These are phyloP conservation scores for Cheilosia pagana DNA, from an alignment of 2,888 invertebrate species.

Conservation along the genomic window DNA sequence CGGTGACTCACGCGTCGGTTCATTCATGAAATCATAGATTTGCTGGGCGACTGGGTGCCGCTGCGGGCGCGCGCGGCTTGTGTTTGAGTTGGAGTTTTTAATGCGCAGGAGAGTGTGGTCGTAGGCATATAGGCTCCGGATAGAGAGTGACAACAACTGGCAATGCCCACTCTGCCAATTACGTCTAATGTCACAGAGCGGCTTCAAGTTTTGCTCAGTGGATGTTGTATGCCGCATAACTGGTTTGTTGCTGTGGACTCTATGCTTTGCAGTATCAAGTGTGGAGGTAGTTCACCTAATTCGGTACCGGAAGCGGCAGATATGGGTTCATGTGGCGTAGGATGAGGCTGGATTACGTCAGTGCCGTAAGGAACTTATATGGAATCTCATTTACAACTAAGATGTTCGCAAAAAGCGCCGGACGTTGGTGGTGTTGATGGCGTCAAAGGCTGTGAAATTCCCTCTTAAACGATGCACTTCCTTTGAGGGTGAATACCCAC, in stretches of 20 bases:
- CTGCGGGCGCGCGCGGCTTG: conserved; percentile 15
- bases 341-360: conserved; percentile 7
- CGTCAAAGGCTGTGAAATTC: too few relatives aligned
- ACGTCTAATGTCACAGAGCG: conserved; percentile 56
- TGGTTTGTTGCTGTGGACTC: conserved; percentile 50
- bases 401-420: too few relatives aligned
- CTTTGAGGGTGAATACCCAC: too few relatives aligned
- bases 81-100: conserved; percentile 59
- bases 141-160: conserved; percentile 37
- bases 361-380: too few relatives aligned
- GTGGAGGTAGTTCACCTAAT: conserved; percentile 74
- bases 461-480: too few relatives aligned
- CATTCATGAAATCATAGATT: conserved; percentile 70
- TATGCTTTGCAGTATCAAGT: conserved; percentile 68
- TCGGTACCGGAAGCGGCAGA: conserved; percentile 70
- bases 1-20: conserved; percentile 59
- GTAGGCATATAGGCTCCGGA: conserved; percentile 28
- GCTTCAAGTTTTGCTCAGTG: conserved; percentile 32
- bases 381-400: too few relatives aligned
- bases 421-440: too few relatives aligned
- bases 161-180: conserved; percentile 53
- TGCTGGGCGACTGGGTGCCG: conserved; percentile 12
- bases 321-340: conserved; percentile 47
- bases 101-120: conserved; percentile 65
- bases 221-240: conserved; percentile 40